Evolutionary conservation across 2,797 vertebrate genomes (phyloP).

Genomic region (Oryzias sinensis): DNA sequence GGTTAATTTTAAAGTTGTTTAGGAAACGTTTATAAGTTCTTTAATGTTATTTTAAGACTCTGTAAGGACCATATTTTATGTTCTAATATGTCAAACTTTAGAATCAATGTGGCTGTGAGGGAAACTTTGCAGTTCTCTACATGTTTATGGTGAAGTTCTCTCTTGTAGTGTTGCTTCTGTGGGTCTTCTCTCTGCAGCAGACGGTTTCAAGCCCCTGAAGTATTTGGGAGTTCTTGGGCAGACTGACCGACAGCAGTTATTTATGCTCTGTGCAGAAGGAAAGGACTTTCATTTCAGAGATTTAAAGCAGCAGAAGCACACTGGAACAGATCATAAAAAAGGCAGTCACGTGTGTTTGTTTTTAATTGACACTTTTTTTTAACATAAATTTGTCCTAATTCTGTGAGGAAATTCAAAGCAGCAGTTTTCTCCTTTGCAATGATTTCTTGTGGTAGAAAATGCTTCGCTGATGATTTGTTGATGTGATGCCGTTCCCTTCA

Average conservation of each 20-base stretch:
- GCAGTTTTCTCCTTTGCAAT: conserved; percentile 20
- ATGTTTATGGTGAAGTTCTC: conserved; percentile 49
- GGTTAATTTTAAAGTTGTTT: too few species aligned
- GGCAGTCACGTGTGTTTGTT: background rate
- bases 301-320: conserved; percentile 21
- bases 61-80: too few species aligned
- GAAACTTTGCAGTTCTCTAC: conserved; percentile 36
- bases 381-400: conserved; percentile 34
- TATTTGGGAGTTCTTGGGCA: conserved; percentile 55
- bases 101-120: background rate
- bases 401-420: conserved; percentile 40
- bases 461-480: conserved; percentile 69
- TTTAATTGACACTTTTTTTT: conserved; percentile 35
- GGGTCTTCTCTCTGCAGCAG: conserved; percentile 40
- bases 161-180: conserved; percentile 36
- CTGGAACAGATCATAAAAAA: background rate
- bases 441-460: conserved; percentile 44
- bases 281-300: conserved; percentile 58
- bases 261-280: conserved; percentile 37
- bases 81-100: too few species aligned
- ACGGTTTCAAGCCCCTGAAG: conserved; percentile 51
- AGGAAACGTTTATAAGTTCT: too few species aligned
- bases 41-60: too few species aligned
- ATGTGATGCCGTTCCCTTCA: conserved; percentile 65
- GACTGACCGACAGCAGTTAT: conserved; percentile 55